Base-by-base conservation (phyloP, 2,888 invertebrate genomes). In the Caenorhabditis sulstoni region DNA sequence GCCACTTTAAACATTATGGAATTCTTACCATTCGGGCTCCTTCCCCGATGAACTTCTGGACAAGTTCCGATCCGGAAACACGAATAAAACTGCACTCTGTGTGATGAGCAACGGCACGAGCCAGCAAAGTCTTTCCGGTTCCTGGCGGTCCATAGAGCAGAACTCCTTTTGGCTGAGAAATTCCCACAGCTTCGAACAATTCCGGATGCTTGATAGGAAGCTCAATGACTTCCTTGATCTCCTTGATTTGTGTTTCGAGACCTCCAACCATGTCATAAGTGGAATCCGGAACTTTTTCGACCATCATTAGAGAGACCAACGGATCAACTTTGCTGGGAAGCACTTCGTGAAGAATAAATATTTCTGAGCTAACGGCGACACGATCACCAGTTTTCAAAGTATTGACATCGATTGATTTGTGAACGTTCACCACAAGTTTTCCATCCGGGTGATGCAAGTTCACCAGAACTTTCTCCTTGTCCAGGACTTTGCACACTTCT, bases 261-360 rank as follows among this genome's bases (percentile, higher is more conserved):
- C 99, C 99, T 85, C 99, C 99, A 22, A 99, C 97, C 98, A 99
- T 99, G 92, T 99, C 99, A 90, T 99, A 99, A 0, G 99, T 99
- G 0, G 98, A 98, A 91, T 99, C 99, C 0, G 99, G 99, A 1
- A 99, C 99, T 91, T 99, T 99, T 91, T 99, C 99, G 0, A 99
- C 99, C 99, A 99, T 99, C 99, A 99, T 99, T 79, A 99, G 93
- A 0, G 97, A 97, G 0, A 99, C 99, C 74, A 99, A 92, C 0
- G 99, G 99, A 92, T 99, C 99, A 1, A 99, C 94, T 93, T 99
- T 99, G 92, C 98, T 99, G 0, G 99, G 99, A 22, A 99, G 92
- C 86, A 99, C 97, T 92, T 99, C 99, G 91, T 99, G 99, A 44
- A 99, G 93, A 0, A 97, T 97, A 90, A 99, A 99, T 91, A 97